Base-by-base conservation (phyloP, 2,888 invertebrate genomes). In the Bruchidius siliquastri region DNA sequence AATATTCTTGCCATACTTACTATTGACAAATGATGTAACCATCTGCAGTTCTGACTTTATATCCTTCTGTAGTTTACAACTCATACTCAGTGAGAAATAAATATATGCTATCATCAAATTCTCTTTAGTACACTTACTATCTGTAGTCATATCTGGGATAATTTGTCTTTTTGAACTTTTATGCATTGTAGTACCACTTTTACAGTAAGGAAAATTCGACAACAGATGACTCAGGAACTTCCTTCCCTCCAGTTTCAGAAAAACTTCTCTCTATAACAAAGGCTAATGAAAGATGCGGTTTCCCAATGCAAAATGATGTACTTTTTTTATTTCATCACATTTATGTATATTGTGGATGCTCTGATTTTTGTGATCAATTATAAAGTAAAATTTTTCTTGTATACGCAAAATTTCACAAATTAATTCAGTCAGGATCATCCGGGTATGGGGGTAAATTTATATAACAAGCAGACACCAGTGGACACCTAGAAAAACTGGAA, bases 191-290 rank as follows among this genome's bases (percentile, higher is more conserved):
- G 69, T 77, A 70, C 85, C 83, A 77, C 86, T 87, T 75, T 89
- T 88, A 4, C 86, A 85, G 84, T 90, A 92, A 0, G 92, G 92
- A 79, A 92, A 91, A 71, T 87, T 85, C 66, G 82, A 83, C 0
- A 93, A 84, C 76, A 93, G 88, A 83, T 90, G 88, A 73, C 88
- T 88, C 3, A 87, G 86, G 80, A 91, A 92, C 68, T 85, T 83
- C 20, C 87, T 86, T 0, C 88, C 87, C 79, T 90, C 91, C 76
- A 88, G 88, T 68, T 86, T 84, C 10, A 88, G 85, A 81, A 92
- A 81, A 10, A 80, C 78, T n/a, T 90, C 84, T 76, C 73, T 76
- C 82, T 88, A 87, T 20, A 83, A 32, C 18, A 49, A 49, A 49
- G 13, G 1, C 13, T 49, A 13, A 49, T 49, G 49, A 49, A 76